Percentiles rank a stretch among this genome's conserved stretches.
phyloP scores from a whole-genome alignment of 2,797 vertebrate genomes.

The Delichon dasypus region DNA sequence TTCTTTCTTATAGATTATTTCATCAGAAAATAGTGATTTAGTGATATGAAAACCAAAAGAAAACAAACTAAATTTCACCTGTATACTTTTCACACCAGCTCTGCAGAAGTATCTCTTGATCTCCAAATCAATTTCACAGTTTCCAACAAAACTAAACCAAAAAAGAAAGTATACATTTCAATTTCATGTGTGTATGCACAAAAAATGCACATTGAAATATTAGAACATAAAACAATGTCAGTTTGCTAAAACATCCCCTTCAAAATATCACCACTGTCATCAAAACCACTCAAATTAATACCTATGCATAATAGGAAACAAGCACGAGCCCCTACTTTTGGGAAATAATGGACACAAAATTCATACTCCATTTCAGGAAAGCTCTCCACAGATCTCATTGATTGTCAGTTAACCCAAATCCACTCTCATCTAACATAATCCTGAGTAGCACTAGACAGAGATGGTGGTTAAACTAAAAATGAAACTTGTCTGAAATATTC shows the following conservation, averaged over 20 bases:
- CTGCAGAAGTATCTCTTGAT: slow-evolving; percentile 96
- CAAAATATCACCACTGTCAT: not conserved
- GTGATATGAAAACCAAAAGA: not conserved
- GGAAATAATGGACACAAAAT: not conserved
- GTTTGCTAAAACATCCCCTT: not conserved
- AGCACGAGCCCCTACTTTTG: not conserved
- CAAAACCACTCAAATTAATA: not conserved
- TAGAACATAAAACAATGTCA: not conserved
- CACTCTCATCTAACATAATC: not conserved
- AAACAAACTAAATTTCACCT: slow-evolving; percentile 76
- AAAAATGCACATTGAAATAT: not conserved
- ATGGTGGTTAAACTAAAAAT: not conserved
- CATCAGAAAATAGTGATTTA: not conserved
- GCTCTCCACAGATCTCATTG: not conserved
- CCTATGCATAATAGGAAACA: not conserved
- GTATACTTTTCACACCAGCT: slow-evolving; percentile 96
- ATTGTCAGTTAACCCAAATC: not conserved
- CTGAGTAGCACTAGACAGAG: not conserved
- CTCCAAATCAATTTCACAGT: slow-evolving; percentile 93
- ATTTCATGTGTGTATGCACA: not conserved
- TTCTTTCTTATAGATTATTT: not conserved
- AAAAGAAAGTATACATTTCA: not conserved
- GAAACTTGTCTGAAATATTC: not conserved
- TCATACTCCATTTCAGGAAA: not conserved
- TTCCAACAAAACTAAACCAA: slow-evolving; percentile 89